Base-by-base conservation (phyloP, 2,888 invertebrate genomes). In the Trichopria drosophilae region DNA sequence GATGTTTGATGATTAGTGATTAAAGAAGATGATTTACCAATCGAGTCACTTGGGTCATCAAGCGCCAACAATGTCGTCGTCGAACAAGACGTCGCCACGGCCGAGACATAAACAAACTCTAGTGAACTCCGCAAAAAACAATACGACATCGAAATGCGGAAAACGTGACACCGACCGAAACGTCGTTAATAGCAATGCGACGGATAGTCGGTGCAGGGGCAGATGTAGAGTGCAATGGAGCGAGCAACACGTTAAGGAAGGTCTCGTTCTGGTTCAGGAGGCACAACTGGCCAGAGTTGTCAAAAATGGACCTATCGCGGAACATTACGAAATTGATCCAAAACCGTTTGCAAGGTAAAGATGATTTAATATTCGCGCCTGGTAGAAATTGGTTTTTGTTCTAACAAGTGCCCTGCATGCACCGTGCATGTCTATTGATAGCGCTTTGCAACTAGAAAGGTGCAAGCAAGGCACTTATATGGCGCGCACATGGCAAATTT, bases 271-370 rank as follows among this genome's bases (percentile, higher is more conserved):
- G 29, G 77, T 78, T 1, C 77, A 78, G 55, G 77, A 78, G 53
- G 63, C 75, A 0, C 78, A 78, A 50, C 66, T 78, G 10, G 71
- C 75, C 48, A 72, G 75, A 54, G 75, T 79, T 47, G 76, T 80
- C 57, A 78, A 78, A 59, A 76, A 73, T 15, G 78, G 78, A n/a
- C 78, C 79, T n/a, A 78, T 80, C 52, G 68, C 76, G 24, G 78
- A 78, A 55, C 76, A 77, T 62, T 80, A 79, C 64, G 76, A 76
- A 44, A 71, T 80, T 51, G 80, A 80, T 52, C 71, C 76, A 7
- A 77, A 78, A 57, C 79, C 79, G 5, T 78, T 80, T 57, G 79
- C 79, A 37, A 79, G 78, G 80, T 79, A 60, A 73, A 26, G 10
- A 36, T 36, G 6, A 19, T 6, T 36, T 18, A 36, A 9, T 18